Base-by-base conservation (phyloP, 1,140 invertebrate species). In the Aphaenogaster ashmeadi region DNA sequence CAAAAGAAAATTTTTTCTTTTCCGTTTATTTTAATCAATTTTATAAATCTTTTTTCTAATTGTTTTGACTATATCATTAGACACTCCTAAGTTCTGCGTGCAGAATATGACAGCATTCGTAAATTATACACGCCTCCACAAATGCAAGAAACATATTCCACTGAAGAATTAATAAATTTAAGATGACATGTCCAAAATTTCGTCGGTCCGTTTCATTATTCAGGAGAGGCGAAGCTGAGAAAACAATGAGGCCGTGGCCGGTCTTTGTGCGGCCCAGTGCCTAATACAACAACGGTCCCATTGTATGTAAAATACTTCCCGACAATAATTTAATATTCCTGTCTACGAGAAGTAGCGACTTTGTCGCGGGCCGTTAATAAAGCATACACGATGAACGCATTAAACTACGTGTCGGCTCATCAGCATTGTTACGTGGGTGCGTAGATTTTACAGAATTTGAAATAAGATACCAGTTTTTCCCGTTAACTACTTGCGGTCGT, bases 271-370 rank as follows among this genome's bases (percentile, higher is more conserved):
- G 64, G 58, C 44, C 11, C 47, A 50, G 69, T n/a, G 54, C 38
- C 80, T 84, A 84, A 60, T 84, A 33, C 33, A 72, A 83, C 11
- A 74, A 44, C 66, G 0, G 11, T 13, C 0, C 54, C 47, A 84
- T 84, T 84, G 80, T 84, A 84, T 84, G 80, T 84, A 74, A 84
- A 84, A 50, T 75, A 84, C 54, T 50, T 60, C 33, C 41, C 41
- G 80, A 60, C 80, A 50, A 75, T 72, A 72, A 81, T 83, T 60
- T 83, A 74, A 83, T 83, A 84, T 84, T 62, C 27, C 41, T 2
- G 13, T 84, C 54, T 58, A 60, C 80, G 27, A 60, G 33, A 84
- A 84, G n/a, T n/a, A 60, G 41, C 33, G 41, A 75, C 54, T 47
- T 18, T 44, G 54, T 62, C 54, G 11, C 13, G 54, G 6, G 27